phyloP scores from a whole-genome alignment of 2,113 vertebrate species.

The Caranx melampygus region DNA sequence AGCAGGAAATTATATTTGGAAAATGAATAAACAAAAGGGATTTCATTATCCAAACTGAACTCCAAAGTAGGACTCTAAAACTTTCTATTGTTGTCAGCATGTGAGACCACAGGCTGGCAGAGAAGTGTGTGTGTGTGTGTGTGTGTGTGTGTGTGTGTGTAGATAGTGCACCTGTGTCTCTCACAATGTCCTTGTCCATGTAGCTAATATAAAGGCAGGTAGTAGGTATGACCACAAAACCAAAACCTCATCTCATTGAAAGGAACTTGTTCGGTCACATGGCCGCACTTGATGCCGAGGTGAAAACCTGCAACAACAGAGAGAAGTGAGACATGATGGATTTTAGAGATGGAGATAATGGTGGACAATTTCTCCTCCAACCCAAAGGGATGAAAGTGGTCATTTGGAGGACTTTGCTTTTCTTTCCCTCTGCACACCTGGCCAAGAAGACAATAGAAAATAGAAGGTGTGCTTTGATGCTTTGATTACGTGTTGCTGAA shows the following conservation, averaged over 20 bases:
- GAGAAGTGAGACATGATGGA: neutral
- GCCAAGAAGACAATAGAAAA: neutral
- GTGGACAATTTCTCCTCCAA: neutral
- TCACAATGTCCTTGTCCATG: conserved; percentile 4
- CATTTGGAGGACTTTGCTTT: neutral
- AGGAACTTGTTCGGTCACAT: no score
- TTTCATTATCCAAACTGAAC: conserved; percentile 37
- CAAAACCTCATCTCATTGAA: neutral
- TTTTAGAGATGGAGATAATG: neutral
- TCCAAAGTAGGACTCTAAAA: neutral
- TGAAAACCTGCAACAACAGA: neutral
- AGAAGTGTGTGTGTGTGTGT: neutral
- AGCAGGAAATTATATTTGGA: conserved; percentile 52
- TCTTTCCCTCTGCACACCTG: neutral
- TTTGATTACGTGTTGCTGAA: neutral
- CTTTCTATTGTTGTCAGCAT: conserved; percentile 1
- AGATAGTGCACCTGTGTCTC: neutral
- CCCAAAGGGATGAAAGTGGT: no score
- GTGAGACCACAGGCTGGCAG: conserved; percentile 6
- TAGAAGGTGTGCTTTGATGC: neutral
- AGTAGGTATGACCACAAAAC: no score
- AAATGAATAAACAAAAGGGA: conserved; percentile 50
- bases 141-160: no score
- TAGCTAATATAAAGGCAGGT: no score
- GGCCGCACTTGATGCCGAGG: no score